Evolutionary conservation across 1,140 invertebrate species (phyloP), one percentile per base, ranked within the genome.

Genomic region (Diorhabda elongata): DNA sequence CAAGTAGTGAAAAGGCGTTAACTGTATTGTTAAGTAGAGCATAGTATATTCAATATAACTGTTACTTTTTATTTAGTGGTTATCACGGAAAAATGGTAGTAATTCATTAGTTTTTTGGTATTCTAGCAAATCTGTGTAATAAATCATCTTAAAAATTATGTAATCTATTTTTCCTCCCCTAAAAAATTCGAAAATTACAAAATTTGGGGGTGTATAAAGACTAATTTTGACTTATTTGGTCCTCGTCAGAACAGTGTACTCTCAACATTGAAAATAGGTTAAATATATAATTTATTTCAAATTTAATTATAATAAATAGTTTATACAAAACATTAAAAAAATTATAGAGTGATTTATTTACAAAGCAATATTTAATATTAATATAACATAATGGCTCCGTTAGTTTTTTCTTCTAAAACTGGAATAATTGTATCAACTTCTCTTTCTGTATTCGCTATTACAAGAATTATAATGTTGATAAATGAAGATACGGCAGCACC

Each of bases 381-480:
- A 78, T 93, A 93, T 61, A 93, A 82, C 91, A 94, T 93, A 78
- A 93, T 93, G 73, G 91, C 91, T 76, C 90, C 91, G 73, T 92
- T 92, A 64, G 90, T 87, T 82, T 93, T 93, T 80, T 93, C 91
- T 76, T 93, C 90, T 5, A 91, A 82, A 44, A 90, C 87, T 0
- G 90, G 89, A 62, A 89, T 87, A 2, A 87, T 84, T 0, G 86
- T 82, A 71, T 88, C 88, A 42, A 87, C 83, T 45, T 89, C 85
- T 42, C 86, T 83, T 77, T 90, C 89, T 43, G 86, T 86, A 60
- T 88, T 89, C 9, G 90, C 91, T 74, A 92, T 86, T 68, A 88
- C 87, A 5, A 95, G 85, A 64, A 93, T 84, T 3, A 91, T 82
- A 70, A 94, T 87, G 82, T 93, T 95, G 44, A 92, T 79, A 52